These are phyloP conservation scores for Procambarus virginalis DNA, from an alignment of 1,140 invertebrate genomes.

Conservation along the genomic window DNA sequence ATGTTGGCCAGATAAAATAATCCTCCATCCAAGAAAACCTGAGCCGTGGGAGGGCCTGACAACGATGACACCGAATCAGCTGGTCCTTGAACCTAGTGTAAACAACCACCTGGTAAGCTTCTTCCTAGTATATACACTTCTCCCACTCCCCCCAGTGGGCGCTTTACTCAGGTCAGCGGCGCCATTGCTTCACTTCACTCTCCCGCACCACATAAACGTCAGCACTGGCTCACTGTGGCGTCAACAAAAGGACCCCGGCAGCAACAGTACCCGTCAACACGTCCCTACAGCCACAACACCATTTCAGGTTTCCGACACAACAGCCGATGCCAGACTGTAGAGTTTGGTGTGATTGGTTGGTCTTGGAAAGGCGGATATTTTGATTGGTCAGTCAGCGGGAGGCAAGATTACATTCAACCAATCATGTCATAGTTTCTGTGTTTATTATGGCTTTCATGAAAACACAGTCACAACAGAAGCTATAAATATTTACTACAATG, in stretches of 20 bases:
- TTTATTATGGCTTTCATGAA: constrained; percentile 11
- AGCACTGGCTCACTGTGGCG: neutral
- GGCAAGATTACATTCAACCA: neutral
- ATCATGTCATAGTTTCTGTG: neutral
- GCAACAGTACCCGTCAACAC: neutral
- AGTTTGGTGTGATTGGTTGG: neutral
- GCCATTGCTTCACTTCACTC: neutral
- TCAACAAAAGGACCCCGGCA: neutral
- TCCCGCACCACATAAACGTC: neutral
- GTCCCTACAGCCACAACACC: neutral
- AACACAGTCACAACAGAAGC: neutral
- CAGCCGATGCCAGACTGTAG: neutral
- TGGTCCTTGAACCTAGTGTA: constrained; percentile 5
- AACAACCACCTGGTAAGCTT: constrained; percentile 17
- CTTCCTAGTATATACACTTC: no score
- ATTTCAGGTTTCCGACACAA: neutral
- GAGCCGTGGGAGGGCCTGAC: neutral
- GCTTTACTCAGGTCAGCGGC: neutral
- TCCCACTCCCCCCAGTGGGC: no score
- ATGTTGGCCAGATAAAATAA: constrained; percentile 25
- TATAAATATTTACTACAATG: neutral
- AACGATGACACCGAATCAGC: constrained; percentile 24
- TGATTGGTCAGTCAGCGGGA: neutral
- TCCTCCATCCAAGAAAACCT: constrained; percentile 29
- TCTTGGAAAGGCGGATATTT: neutral